Percentiles rank a stretch among this genome's conserved stretches.
Conservation (phyloP, 2,113 vertebrate genomes). For the Thryonomys swinderianus region DNA sequence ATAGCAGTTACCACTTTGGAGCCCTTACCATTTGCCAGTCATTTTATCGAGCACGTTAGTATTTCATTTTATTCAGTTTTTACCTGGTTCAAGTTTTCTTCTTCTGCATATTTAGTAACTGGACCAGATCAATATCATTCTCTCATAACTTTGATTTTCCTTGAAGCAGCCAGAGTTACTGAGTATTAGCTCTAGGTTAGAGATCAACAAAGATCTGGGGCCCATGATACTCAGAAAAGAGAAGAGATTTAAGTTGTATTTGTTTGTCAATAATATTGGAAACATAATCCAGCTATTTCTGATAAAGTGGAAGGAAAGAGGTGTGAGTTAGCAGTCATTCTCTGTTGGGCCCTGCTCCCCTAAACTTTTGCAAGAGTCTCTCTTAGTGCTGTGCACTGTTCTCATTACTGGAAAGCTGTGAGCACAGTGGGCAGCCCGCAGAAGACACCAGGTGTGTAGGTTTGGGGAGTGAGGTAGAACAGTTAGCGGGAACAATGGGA, state of each 20-base stretch:
- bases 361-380: not conserved
- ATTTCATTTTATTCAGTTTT: not conserved
- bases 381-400: not conserved
- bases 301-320: not conserved
- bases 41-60: not conserved
- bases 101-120: not conserved
- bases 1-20: not conserved
- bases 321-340: not conserved
- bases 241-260: constrained; percentile 3
- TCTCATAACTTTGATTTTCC: not conserved
- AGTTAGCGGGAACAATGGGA: not conserved
- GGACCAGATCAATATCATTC: not conserved
- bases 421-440: not conserved
- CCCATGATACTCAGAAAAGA: not conserved
- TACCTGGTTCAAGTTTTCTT: not conserved
- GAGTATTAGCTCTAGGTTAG: not conserved
- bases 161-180: not conserved
- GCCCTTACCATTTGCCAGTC: not conserved
- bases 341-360: not conserved
- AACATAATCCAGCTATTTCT: not conserved
- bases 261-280: not conserved
- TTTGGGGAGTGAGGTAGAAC: not conserved
- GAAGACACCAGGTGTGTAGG: not conserved
- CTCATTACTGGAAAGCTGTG: not conserved
- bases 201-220: not conserved